phyloP scores from a whole-genome alignment of 2,888 invertebrate species.

The Cinara cedri region DNA sequence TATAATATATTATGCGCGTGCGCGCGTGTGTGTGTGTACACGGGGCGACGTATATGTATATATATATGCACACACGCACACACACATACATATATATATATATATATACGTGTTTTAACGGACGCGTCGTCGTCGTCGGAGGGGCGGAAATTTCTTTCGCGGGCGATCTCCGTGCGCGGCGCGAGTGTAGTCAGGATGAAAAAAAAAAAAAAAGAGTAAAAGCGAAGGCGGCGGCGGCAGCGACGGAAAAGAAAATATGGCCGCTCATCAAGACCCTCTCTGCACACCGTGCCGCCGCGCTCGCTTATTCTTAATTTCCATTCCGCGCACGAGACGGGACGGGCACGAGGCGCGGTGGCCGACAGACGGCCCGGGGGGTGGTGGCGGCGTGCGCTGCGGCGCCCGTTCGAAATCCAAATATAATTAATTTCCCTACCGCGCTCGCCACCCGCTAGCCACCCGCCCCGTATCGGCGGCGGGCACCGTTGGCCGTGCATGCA shows the following conservation, averaged over 20 bases:
- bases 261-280: slow-evolving; percentile 60
- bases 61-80: background rate
- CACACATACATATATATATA: background rate
- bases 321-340: slow-evolving; percentile 44
- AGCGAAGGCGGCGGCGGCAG: slow-evolving; percentile 56
- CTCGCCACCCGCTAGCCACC: background rate
- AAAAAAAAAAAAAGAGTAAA: slow-evolving; percentile 52
- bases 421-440: slow-evolving; percentile 58
- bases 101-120: slow-evolving; percentile 21
- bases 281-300: slow-evolving; percentile 34
- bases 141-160: slow-evolving; percentile 35
- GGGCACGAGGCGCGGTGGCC: background rate
- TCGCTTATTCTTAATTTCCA: slow-evolving; percentile 59
- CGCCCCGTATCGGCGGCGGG: background rate
- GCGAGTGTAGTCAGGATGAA: slow-evolving; percentile 23
- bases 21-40: too few species aligned
- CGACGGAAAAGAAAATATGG: slow-evolving; percentile 60
- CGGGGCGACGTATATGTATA: background rate
- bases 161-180: slow-evolving; percentile 19
- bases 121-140: slow-evolving; percentile 1
- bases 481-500: slow-evolving; percentile 51
- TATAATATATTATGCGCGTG: too few species aligned
- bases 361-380: background rate
- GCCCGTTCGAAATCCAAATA: slow-evolving; percentile 59
- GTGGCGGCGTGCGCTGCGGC: background rate